These are phyloP conservation scores for Crioceris asparagi DNA, from an alignment of 2,888 invertebrate species.

Conservation along the genomic window DNA sequence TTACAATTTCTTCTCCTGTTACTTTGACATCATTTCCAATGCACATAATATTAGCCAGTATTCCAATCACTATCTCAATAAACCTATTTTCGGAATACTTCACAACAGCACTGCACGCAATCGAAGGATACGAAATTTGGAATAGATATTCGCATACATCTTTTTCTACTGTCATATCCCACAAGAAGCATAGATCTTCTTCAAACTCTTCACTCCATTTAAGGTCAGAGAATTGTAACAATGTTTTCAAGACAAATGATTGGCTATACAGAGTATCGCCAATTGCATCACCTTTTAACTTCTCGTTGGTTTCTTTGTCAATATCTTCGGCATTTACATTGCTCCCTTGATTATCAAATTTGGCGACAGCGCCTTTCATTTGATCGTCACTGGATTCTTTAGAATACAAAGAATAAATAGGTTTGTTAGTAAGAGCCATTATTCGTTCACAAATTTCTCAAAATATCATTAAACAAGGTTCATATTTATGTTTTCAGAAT, in stretches of 20 bases:
- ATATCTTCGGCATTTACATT: constrained; percentile 25
- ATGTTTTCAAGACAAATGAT: constrained; percentile 57
- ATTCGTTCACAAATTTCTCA: too few species aligned
- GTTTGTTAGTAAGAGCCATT: too few species aligned
- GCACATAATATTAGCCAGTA: constrained; percentile 71
- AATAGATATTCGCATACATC: constrained; percentile 63
- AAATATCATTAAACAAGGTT: too few species aligned
- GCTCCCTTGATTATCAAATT: too few species aligned
- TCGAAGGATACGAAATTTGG: constrained; percentile 54
- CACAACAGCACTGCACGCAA: constrained; percentile 49
- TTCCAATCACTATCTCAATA: constrained; percentile 73
- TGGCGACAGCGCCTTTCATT: too few species aligned
- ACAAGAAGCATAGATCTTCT: constrained; percentile 62
- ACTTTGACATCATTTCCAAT: constrained; percentile 47
- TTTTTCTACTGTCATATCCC: constrained; percentile 77
- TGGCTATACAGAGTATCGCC: constrained; percentile 73
- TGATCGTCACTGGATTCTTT: too few species aligned
- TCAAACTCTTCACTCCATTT: constrained; percentile 53
- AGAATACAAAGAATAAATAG: too few species aligned
- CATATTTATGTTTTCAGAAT: too few species aligned
- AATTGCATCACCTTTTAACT: constrained; percentile 63
- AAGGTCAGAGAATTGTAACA: constrained; percentile 52
- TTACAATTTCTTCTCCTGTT: constrained; percentile 44
- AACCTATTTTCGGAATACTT: constrained; percentile 49
- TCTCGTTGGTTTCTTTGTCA: constrained; percentile 36